Evolutionary conservation across 2,888 invertebrate genomes (phyloP).

Genomic region (Strigamia crassipes): DNA sequence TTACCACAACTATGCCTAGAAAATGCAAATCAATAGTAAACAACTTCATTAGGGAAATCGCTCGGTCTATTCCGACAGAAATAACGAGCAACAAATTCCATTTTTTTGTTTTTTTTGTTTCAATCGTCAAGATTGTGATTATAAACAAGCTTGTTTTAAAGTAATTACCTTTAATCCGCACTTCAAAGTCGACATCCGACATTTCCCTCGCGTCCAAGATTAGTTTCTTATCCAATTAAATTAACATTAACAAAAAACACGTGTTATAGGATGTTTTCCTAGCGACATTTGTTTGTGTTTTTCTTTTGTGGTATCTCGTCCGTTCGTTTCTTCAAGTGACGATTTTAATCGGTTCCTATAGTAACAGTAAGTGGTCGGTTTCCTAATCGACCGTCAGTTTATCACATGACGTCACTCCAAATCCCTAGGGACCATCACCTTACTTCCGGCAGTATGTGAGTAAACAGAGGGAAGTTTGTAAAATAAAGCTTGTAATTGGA

Average conservation of each 20-base stretch:
- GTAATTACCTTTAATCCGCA: background rate
- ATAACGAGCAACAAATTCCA: background rate
- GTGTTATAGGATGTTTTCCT: background rate
- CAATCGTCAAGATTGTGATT: no score
- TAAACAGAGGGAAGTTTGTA: slow-evolving; percentile 2
- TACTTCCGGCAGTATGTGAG: background rate
- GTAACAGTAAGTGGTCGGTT: slow-evolving; percentile 35
- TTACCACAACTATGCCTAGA: background rate
- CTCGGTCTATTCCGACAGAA: no score
- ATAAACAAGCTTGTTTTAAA: background rate
- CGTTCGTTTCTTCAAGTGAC: background rate
- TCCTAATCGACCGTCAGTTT: slow-evolving; percentile 33
- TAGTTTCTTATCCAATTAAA: background rate
- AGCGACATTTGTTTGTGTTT: background rate
- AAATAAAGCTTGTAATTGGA: background rate
- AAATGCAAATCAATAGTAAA: background rate
- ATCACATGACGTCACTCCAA: slow-evolving; percentile 34
- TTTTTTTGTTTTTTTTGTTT: background rate
- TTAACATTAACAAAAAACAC: background rate
- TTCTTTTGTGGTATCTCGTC: background rate
- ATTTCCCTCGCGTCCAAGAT: background rate
- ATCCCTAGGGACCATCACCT: slow-evolving; percentile 6
- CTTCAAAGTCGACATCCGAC: slow-evolving; percentile 1
- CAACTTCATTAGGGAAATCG: no score
- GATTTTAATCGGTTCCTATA: slow-evolving; percentile 8